Conservation (phyloP, 1,140 invertebrate genomes). For the Gryllus bimaculatus region DNA sequence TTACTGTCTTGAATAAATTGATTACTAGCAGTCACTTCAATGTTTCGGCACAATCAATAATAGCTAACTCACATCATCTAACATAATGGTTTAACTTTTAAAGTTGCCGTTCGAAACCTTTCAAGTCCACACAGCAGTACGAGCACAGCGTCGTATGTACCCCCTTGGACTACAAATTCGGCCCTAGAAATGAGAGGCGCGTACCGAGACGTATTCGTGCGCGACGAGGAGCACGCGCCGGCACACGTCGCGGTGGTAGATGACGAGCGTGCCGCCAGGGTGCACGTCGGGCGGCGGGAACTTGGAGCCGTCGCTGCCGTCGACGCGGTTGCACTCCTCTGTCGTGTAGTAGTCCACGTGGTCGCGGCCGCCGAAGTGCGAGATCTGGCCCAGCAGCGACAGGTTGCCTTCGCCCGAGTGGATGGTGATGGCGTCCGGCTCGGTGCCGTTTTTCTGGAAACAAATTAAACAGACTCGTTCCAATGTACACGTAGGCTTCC, state of each 20-base stretch:
- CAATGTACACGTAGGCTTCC: too few relatives aligned
- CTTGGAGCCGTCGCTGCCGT: slow-evolving; percentile 65
- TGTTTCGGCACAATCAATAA: too few relatives aligned
- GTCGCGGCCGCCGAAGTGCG: slow-evolving; percentile 50
- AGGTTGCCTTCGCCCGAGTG: slow-evolving; percentile 54
- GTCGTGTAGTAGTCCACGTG: slow-evolving; percentile 51
- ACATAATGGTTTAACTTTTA: too few relatives aligned
- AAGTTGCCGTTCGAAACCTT: too few relatives aligned
- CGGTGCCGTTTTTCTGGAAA: slow-evolving; percentile 53
- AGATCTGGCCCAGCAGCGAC: slow-evolving; percentile 50
- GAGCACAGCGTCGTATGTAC: too few relatives aligned
- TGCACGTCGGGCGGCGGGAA: slow-evolving; percentile 54
- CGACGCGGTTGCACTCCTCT: slow-evolving; percentile 62
- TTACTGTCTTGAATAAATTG: too few relatives aligned
- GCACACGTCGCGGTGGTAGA: slow-evolving; percentile 65
- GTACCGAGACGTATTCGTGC: slow-evolving; percentile 27
- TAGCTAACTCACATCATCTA: too few relatives aligned
- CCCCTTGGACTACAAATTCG: too few relatives aligned
- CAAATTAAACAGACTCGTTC: too few relatives aligned
- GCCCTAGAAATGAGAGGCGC: not conserved
- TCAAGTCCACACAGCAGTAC: too few relatives aligned
- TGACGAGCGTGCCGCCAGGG: slow-evolving; percentile 43
- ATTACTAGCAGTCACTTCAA: too few relatives aligned
- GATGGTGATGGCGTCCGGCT: slow-evolving; percentile 55
- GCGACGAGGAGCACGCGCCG: slow-evolving; percentile 55